Percentiles rank a stretch among this genome's conserved stretches.
Conservation (phyloP, 2,797 vertebrate genomes). For the Pagetopsis macropterus region DNA sequence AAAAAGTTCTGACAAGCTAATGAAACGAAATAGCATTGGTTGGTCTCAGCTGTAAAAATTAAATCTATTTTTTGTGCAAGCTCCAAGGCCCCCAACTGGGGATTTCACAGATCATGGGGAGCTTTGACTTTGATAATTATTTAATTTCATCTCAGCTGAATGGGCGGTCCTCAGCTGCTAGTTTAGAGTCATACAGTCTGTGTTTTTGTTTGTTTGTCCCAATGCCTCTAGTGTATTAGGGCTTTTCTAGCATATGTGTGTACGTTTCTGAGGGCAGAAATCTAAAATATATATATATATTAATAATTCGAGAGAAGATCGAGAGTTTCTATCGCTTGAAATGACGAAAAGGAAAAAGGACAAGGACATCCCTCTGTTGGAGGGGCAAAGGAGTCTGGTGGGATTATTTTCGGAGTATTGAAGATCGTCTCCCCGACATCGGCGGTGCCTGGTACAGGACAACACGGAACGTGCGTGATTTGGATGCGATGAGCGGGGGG, state of each 20-base stretch:
- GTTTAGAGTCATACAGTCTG: slow-evolving; percentile 4
- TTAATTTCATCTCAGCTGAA: slow-evolving; percentile 35
- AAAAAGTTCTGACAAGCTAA: slow-evolving; percentile 13
- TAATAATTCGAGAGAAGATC: too few species aligned
- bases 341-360: too few species aligned
- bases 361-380: too few species aligned
- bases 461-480: too few species aligned
- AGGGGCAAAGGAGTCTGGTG: too few species aligned
- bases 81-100: slow-evolving; percentile 10
- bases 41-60: slow-evolving; percentile 13
- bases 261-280: not conserved
- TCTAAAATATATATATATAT: not conserved
- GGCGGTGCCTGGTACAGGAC: too few species aligned
- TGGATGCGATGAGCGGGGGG: too few species aligned
- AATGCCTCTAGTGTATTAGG: slow-evolving; percentile 16
- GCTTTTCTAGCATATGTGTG: not conserved
- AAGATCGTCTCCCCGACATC: too few species aligned
- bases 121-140: slow-evolving; percentile 47
- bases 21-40: not conserved
- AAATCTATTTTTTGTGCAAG: slow-evolving; percentile 21
- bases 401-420: too few species aligned
- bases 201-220: slow-evolving; percentile 16
- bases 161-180: slow-evolving; percentile 10
- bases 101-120: slow-evolving; percentile 26
- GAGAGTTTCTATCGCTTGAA: too few species aligned